Conservation (phyloP, 2,888 invertebrate genomes). For the Drosophila yooni region DNA sequence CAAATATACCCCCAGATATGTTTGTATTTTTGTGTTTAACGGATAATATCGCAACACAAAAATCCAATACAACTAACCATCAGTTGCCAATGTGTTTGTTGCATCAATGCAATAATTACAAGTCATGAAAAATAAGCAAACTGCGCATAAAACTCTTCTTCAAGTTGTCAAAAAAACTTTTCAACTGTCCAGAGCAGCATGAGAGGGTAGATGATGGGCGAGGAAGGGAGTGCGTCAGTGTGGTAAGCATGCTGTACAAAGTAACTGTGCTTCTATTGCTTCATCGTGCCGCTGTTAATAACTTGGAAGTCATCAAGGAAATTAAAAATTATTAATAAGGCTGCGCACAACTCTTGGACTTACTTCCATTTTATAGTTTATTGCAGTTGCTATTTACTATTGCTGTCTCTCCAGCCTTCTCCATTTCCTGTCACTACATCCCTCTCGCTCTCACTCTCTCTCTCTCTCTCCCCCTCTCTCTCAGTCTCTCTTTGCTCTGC, state of each 20-base stretch:
- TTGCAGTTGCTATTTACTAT: slow-evolving; percentile 63
- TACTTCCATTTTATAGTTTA: slow-evolving; percentile 72
- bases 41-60: no score
- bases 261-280: slow-evolving; percentile 38
- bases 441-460: background rate
- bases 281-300: slow-evolving; percentile 73
- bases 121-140: slow-evolving; percentile 41
- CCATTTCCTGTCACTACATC: background rate
- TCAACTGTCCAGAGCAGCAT: slow-evolving; percentile 20
- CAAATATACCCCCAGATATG: no score
- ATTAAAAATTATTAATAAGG: slow-evolving; percentile 84
- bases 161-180: slow-evolving; percentile 51
- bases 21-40: no score
- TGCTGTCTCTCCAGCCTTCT: slow-evolving; percentile 16
- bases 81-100: background rate
- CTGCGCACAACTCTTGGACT: slow-evolving; percentile 60
- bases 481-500: background rate
- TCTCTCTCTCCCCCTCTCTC: background rate
- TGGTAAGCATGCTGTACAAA: slow-evolving; percentile 12
- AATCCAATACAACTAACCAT: background rate
- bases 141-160: slow-evolving; percentile 50
- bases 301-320: slow-evolving; percentile 83
- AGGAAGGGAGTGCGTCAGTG: background rate
- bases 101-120: slow-evolving; percentile 46
- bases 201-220: background rate